Evolutionary conservation across 2,113 vertebrate species (phyloP).

Genomic region (Maylandia zebra): DNA sequence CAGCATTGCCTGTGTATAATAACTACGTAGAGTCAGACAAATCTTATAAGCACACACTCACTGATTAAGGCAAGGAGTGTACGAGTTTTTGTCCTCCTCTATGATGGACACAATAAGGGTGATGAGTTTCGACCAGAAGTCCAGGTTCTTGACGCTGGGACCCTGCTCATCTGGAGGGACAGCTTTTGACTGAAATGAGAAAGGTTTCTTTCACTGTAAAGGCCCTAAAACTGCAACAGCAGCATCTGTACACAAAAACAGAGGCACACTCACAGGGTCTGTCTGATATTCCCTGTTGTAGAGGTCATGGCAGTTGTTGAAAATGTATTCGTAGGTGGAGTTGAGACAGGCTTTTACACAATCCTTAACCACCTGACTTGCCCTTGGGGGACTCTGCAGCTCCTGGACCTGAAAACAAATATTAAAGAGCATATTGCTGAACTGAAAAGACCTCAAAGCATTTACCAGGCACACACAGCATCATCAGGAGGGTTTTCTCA

Average conservation of each 20-base stretch:
- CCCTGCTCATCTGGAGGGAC: conserved; percentile 93
- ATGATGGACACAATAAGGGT: conserved; percentile 98
- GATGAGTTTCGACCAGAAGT: conserved; percentile 99
- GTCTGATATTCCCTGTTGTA: conserved; percentile 95
- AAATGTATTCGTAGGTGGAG: conserved; percentile 96
- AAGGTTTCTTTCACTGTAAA: not conserved
- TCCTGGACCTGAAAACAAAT: conserved; percentile 84
- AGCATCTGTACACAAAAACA: not conserved
- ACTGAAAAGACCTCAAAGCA: not conserved
- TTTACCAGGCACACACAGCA: not conserved
- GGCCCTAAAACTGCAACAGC: not conserved
- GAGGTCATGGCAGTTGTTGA: conserved; percentile 95
- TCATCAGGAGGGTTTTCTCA: not conserved
- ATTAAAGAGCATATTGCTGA: not conserved
- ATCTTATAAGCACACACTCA: conserved; percentile 63
- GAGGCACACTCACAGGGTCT: conserved; percentile 76
- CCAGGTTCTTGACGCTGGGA: conserved; percentile 93
- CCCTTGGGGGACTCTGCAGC: conserved; percentile 90
- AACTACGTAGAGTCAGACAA: not conserved
- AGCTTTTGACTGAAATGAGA: conserved; percentile 79
- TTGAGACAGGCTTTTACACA: conserved; percentile 96
- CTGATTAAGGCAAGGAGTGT: conserved; percentile 97
- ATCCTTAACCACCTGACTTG: conserved; percentile 96
- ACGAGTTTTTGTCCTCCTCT: conserved; percentile 97
- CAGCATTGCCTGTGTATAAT: not conserved